Evolutionary conservation across 2,113 vertebrate species (phyloP).

Genomic region (Podarcis muralis): DNA sequence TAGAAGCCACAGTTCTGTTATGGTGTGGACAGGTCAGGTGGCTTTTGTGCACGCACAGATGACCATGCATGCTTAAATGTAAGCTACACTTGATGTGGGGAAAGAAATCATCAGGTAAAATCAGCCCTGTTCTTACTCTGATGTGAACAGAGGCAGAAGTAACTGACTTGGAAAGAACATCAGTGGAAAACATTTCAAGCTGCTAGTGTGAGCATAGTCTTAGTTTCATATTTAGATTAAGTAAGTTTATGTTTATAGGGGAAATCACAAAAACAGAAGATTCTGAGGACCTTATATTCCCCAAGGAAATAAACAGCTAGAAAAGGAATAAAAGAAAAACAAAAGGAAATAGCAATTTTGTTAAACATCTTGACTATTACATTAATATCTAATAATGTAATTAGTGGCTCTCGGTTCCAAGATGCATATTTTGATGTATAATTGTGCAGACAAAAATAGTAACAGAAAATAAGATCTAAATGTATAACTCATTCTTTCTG

Average conservation of each 20-base stretch:
- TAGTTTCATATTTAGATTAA: not conserved
- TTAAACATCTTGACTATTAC: not conserved
- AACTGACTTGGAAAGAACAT: no score
- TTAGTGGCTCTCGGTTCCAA: not conserved
- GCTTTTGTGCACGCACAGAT: no score
- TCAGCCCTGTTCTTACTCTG: no score
- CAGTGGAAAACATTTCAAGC: no score
- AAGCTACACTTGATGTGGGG: no score
- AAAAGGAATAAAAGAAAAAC: not conserved
- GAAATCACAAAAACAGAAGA: constrained; percentile 26
- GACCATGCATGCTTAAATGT: no score
- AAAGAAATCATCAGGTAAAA: no score
- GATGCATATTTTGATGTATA: not conserved
- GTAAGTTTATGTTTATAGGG: not conserved
- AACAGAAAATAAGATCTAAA: not conserved
- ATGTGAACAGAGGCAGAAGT: no score
- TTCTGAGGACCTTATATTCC: not conserved
- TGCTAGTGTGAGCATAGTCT: no score
- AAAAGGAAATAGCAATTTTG: constrained; percentile 28
- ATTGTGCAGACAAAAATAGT: not conserved
- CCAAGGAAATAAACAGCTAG: no score
- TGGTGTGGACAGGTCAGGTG: no score
- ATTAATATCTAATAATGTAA: not conserved
- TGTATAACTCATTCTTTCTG: not conserved
- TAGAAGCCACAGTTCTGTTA: no score